A percentile compares a stretch with the other conserved stretches of the same genome.
These are phyloP conservation scores for Oreotrochilus melanogaster DNA, from an alignment of 2,113 vertebrate genomes.

Conservation along the genomic window DNA sequence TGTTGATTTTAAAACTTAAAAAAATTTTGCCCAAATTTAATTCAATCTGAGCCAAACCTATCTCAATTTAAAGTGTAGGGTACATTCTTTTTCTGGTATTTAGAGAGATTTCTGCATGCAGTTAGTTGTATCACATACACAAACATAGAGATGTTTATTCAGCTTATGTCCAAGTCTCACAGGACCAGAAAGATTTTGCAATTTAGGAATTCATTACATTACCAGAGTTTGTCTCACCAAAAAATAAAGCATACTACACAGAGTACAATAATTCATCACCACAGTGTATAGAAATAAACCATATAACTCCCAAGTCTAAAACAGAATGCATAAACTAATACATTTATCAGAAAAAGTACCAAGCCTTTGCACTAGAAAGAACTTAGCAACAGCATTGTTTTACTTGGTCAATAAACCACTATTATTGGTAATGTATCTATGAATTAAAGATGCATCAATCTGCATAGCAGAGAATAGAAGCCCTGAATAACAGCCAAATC, in stretches of 20 bases:
- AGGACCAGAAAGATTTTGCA: neutral
- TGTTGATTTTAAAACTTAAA: neutral
- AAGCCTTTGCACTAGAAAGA: neutral
- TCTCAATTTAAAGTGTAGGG: neutral
- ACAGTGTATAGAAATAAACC: neutral
- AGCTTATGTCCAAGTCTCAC: neutral
- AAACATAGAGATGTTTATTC: neutral
- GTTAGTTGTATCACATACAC: neutral
- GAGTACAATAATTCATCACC: rapidly evolving
- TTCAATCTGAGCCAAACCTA: neutral
- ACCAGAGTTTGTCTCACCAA: neutral
- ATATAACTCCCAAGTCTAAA: neutral
- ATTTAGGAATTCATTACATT: neutral
- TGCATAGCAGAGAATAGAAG: slow-evolving; percentile 35
- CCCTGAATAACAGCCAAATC: slow-evolving; percentile 49
- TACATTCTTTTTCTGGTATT: neutral
- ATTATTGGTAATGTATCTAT: slow-evolving; percentile 41
- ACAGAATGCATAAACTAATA: neutral
- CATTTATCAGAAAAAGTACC: neutral
- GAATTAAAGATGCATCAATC: slow-evolving; percentile 60
- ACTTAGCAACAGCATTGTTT: slow-evolving; percentile 28
- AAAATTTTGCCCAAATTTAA: neutral
- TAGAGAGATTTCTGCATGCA: neutral
- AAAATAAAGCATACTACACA: neutral
- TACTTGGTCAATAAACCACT: slow-evolving; percentile 39